These are phyloP conservation scores for Pelecanoides urinatrix DNA, from an alignment of 2,113 vertebrate genomes.

Conservation along the genomic window DNA sequence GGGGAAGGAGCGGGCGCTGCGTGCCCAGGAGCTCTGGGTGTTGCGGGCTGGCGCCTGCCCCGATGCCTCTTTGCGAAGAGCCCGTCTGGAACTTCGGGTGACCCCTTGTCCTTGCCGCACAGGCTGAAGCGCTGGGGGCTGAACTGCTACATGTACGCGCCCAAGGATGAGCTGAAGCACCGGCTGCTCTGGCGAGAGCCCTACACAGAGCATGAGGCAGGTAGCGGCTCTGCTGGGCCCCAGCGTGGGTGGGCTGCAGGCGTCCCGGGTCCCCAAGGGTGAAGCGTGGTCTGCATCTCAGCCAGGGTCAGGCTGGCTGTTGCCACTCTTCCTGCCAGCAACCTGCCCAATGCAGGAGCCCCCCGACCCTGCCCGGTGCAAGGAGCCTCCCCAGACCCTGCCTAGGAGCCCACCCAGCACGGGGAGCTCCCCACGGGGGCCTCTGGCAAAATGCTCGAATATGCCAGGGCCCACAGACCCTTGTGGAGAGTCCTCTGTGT, in stretches of 20 bases:
- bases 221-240: slow-evolving; percentile 62
- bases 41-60: background rate
- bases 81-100: background rate
- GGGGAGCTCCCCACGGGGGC: background rate
- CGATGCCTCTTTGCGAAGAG: background rate
- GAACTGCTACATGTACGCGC: slow-evolving; percentile 86
- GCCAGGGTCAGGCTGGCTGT: background rate
- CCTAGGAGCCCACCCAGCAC: background rate
- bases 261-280: fast-evolving
- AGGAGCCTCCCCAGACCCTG: background rate
- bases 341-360: background rate
- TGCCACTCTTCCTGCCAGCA: background rate
- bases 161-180: slow-evolving; percentile 89
- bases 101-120: background rate
- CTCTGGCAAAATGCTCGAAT: background rate
- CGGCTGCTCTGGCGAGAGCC: slow-evolving; percentile 86
- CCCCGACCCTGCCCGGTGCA: background rate
- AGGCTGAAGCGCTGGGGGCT: slow-evolving; percentile 69
- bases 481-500: background rate
- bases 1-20: fast-evolving
- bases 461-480: no score
- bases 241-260: background rate
- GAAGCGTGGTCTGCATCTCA: background rate
- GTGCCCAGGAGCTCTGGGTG: background rate
- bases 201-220: slow-evolving; percentile 84